Conservation (phyloP, 2,888 invertebrate species). For the Parnassius mnemosyne region DNA sequence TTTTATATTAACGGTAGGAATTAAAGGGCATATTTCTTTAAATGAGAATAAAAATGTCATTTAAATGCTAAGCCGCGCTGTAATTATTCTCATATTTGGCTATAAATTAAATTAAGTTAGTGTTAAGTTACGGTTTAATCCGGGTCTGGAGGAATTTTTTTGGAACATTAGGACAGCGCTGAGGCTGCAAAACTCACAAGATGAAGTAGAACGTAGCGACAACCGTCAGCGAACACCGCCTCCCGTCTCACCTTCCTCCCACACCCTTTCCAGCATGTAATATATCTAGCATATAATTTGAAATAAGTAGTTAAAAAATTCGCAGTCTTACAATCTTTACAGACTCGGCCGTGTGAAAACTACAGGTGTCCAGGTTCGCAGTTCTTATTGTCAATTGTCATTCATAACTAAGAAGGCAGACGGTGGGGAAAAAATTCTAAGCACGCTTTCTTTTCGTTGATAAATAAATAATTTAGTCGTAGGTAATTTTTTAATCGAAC, state of each 20-base stretch:
- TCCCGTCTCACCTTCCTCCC: constrained; percentile 31
- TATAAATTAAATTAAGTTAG: constrained; percentile 8
- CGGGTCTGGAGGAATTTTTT: constrained; percentile 42
- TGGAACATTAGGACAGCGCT: constrained; percentile 40
- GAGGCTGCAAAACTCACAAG: constrained; percentile 43
- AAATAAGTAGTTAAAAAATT: constrained; percentile 29
- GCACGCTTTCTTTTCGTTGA: too few relatives aligned
- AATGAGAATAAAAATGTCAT: too few relatives aligned
- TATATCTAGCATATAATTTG: constrained; percentile 30
- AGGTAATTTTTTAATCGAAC: too few relatives aligned
- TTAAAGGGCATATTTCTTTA: too few relatives aligned
- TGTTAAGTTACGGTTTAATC: constrained; percentile 40
- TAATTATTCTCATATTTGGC: too few relatives aligned
- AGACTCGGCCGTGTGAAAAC: constrained; percentile 22
- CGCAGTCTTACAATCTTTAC: constrained; percentile 23
- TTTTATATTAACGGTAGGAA: too few relatives aligned
- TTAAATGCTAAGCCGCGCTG: too few relatives aligned
- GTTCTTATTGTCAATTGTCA: constrained; percentile 37
- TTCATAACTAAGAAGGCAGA: constrained; percentile 48
- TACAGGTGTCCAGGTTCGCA: constrained; percentile 28
- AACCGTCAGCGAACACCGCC: constrained; percentile 49
- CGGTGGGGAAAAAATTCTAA: too few relatives aligned
- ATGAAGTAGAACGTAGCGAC: constrained; percentile 41
- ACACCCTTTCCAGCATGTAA: constrained; percentile 41
- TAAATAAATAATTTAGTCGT: too few relatives aligned